Evolutionary conservation across 2,797 vertebrate genomes (phyloP), one percentile per base, ranked within the genome.

Genomic region (Columba guinea): DNA sequence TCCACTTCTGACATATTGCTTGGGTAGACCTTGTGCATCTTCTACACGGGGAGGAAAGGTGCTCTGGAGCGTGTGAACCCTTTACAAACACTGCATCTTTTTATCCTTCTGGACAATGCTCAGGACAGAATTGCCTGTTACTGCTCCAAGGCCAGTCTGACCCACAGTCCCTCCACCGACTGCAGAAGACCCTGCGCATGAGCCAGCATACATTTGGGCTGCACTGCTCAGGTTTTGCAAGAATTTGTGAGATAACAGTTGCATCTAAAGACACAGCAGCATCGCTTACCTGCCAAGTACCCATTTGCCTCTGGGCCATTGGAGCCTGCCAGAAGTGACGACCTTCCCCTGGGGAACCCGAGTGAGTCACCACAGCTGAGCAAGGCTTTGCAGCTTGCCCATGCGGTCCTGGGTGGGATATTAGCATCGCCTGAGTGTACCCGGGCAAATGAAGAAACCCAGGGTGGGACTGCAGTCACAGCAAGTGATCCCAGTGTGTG

Each of bases 401-500:
- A 0, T 1, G 2, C 65, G n/a, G 11, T 48, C 68, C 71, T 41
- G 71, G 49, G 9, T 18, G 39, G 69, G 64, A 30, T 52, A 44
- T 49, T 30, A 27, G 78, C 59, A 39, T 35, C 19, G 0, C 1
- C 3, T 13, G 51, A 73, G 23, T 1, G 2, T 64, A 62, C 19
- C 55, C 2, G 2, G 8, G 10, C 28, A 55, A 51, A 41, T 17
- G 53, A 71, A 89, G 82, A 89, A 82, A 55, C 16, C 17, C 9
- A 3, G 41, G 48, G 5, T 0, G 4, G 17, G 28, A 49, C 37
- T 46, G 35, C 8, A 12, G 51, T 41, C 78, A 64, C 55, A 51
- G 20, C 0, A 0, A 89, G 51, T 23, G 34, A 11, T 22, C 32
- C n/a, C 76, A 35, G 53, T 4, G 10, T 9, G 20, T 3, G 2